Percentiles rank a stretch among this genome's conserved stretches.
Conservation (phyloP, 2,888 invertebrate species). For the Helicoverpa assulta region DNA sequence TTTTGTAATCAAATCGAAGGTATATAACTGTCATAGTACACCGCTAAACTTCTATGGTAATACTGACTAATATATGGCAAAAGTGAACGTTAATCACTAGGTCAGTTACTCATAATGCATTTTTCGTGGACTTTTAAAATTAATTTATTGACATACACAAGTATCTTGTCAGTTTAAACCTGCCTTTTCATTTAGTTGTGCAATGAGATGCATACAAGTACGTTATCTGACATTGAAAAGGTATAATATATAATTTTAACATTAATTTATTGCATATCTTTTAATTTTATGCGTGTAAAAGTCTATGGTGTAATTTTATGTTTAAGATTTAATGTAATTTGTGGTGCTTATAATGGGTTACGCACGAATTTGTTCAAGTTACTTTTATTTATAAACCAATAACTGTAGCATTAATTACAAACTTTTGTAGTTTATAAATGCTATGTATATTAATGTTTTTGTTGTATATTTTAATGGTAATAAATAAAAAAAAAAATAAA, state of each 20-base stretch:
- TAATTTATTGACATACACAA: constrained; percentile 38
- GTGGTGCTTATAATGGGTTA: constrained; percentile 1
- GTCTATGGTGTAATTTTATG: constrained; percentile 15
- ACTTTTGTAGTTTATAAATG: no score
- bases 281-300: constrained; percentile 23
- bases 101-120: constrained; percentile 31
- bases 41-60: constrained; percentile 59
- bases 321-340: constrained; percentile 20
- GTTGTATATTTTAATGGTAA: no score
- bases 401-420: no score
- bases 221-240: constrained; percentile 46
- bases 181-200: constrained; percentile 50
- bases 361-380: constrained; percentile 4
- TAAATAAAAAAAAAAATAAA: no score
- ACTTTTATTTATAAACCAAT: not conserved
- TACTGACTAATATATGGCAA: constrained; percentile 53
- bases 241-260: constrained; percentile 33
- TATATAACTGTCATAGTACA: constrained; percentile 47
- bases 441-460: no score
- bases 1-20: constrained; percentile 54
- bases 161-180: constrained; percentile 23
- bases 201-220: constrained; percentile 31
- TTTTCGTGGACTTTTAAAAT: constrained; percentile 44
- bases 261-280: constrained; percentile 33
- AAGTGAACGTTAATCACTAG: constrained; percentile 58